phyloP scores from a whole-genome alignment of 2,888 invertebrate genomes.

The Melinaea marsaeus region DNA sequence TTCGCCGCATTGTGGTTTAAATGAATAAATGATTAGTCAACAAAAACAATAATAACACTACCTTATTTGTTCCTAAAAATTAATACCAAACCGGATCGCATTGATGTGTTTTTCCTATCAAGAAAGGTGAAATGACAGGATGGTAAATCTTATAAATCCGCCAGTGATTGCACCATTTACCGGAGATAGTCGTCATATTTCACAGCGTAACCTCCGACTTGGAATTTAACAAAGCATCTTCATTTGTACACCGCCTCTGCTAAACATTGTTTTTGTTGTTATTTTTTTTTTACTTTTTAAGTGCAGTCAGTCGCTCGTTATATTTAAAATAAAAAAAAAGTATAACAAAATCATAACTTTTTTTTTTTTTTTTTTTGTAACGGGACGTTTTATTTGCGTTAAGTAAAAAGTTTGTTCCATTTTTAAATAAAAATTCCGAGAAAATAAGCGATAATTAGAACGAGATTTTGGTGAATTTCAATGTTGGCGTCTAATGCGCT shows the following conservation, averaged over 20 bases:
- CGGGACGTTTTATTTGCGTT: conserved; percentile 11
- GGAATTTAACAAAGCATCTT: conserved; percentile 61
- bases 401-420: conserved; percentile 31
- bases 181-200: conserved; percentile 70
- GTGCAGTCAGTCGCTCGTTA: background rate
- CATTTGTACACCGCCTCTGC: conserved; percentile 50
- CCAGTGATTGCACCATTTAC: conserved; percentile 72
- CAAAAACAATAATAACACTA: background rate
- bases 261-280: conserved; percentile 33
- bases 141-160: conserved; percentile 62
- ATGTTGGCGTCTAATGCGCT: conserved; percentile 71
- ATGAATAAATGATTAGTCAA: too few species aligned
- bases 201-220: conserved; percentile 58
- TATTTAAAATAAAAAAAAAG: background rate
- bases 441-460: conserved; percentile 52
- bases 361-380: background rate
- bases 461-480: conserved; percentile 56
- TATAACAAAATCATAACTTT: background rate
- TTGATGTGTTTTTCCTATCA: conserved; percentile 9
- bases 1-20: too few species aligned
- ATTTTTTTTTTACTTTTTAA: background rate
- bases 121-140: conserved; percentile 30
- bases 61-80: background rate
- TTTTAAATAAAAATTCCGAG: conserved; percentile 30
- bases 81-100: background rate